Base-by-base conservation (phyloP, 2,113 vertebrate genomes). In the Muntiacus reevesi region DNA sequence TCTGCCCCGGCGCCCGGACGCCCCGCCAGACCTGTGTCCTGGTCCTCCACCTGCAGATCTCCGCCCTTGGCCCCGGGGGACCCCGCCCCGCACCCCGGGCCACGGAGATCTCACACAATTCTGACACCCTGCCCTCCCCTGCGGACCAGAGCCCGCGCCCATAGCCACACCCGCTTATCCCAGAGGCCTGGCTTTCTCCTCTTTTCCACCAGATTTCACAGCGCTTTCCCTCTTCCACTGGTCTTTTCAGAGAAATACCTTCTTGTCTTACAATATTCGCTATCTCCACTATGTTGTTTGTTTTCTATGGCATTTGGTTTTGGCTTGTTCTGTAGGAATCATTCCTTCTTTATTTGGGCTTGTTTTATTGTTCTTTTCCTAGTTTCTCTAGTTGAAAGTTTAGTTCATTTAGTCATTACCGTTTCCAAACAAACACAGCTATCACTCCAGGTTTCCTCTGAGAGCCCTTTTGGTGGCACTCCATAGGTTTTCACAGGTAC, bases 231-330 rank as follows among this genome's bases (percentile, higher is more conserved):
- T 12, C 57, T 19, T 19, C 5, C 1, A 5, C 7, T 5, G 60
- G 54, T 28, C 87, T 78, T 36, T 71, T 17, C 21, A 17, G 52
- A 43, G 33, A 6, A 27, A 0, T 1, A 1, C 8, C 19, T 28
- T 45, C 47, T 33, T 8, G 5, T 6, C n/a, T 10, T 16, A 6
- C 6, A 1, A 11, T 7, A 7, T 11, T 0, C 7, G 33, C 50
- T 43, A 1, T 9, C 45, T n/a, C n/a, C 2, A 7, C 71, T 2
- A 1, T 2, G 1, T 1, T 4, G 12, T 7, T 47, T 6, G 2
- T 16, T 55, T n/a, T 3, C 30, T 6, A 8, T 2, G 7, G 28
- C 1, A 0, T 15, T 23, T 5, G 12, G 40, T 27, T 79, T 40
- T 0, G 5, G 47, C 21, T 25, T 50, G 19, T n/a, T 79, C 47